Conservation (phyloP, 1,140 invertebrate species). For the Heliothis subflexa region DNA sequence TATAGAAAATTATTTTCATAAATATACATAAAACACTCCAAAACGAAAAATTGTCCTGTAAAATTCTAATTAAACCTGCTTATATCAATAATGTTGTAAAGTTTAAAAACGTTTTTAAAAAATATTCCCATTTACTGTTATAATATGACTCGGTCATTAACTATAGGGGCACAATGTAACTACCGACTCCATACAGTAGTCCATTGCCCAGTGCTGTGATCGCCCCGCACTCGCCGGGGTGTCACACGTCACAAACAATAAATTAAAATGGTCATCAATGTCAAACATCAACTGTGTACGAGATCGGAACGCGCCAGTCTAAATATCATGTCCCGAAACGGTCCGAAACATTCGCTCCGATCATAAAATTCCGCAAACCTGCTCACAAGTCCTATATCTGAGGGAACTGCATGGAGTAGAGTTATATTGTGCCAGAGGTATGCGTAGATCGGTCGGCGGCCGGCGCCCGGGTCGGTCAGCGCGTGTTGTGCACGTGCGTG, state of each 20-base stretch:
- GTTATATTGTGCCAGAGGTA: constrained; percentile 50
- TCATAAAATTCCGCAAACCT: constrained; percentile 1
- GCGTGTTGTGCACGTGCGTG: constrained; percentile 93
- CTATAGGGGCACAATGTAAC: constrained; percentile 62
- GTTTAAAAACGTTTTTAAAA: constrained; percentile 84
- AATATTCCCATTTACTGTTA: constrained; percentile 83
- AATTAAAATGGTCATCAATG: constrained; percentile 14
- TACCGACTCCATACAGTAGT: constrained; percentile 24
- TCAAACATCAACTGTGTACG: constrained; percentile 27
- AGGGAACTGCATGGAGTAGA: constrained; percentile 36
- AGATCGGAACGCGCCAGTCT: constrained; percentile 22
- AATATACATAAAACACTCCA: constrained; percentile 78
- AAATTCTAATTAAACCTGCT: constrained; percentile 81
- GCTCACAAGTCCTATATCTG: constrained; percentile 2
- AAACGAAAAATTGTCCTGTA: constrained; percentile 77
- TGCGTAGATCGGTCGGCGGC: constrained; percentile 72
- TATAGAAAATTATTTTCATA: constrained; percentile 78
- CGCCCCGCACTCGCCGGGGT: not conserved
- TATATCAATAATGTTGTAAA: constrained; percentile 79
- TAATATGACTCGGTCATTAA: constrained; percentile 77
- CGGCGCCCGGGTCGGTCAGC: constrained; percentile 68
- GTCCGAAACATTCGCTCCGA: constrained; percentile 3
- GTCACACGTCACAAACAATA: not conserved
- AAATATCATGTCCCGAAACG: not conserved
- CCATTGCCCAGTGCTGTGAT: not conserved